Evolutionary conservation across 1,140 invertebrate species (phyloP), one percentile per base, ranked within the genome.

Genomic region (Lerema accius): DNA sequence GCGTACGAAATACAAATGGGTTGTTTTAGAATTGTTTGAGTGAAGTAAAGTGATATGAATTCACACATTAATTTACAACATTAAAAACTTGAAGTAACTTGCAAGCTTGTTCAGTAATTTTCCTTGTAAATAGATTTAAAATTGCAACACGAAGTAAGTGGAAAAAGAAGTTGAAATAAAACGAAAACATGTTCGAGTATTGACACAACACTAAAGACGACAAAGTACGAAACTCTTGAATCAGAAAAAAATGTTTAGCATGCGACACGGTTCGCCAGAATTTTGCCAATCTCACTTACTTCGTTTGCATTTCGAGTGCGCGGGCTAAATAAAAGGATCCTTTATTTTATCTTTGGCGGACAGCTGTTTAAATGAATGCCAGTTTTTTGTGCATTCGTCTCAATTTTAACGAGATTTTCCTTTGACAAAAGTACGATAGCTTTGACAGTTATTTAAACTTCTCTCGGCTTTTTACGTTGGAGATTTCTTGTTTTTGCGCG

Each of bases 361-460:
- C 77, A 76, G 71, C 65, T 85, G 78, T 84, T 80, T 76, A 75
- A 82, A 81, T 67, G 70, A 83, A 82, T 76, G 78, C 66, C 75
- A 70, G 71, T 78, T 82, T 81, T 67, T 78, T 82, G 68, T 75
- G 69, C 67, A 76, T 80, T 84, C 72, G 67, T 63, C 62, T 80
- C 73, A 72, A 75, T 78, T 80, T 82, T 76, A 83, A 82, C 73
- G 76, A 81, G 72, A 79, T 77, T 78, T 74, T 53, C 49, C 64
- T 50, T 69, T 68, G 65, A 82, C 73, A 82, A 82, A 81, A 72
- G 67, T 62, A 71, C 53, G 69, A 81, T 69, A 72, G 48, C 74
- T 79, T 71, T 79, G 76, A 80, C 79, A 80, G 73, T 78, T 80
- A 78, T 83, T 82, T 82, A 81, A 84, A 76, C 70, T 73, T 80